Conservation (phyloP, 23 tunicate genomes). For the Ascidia mentula region DNA sequence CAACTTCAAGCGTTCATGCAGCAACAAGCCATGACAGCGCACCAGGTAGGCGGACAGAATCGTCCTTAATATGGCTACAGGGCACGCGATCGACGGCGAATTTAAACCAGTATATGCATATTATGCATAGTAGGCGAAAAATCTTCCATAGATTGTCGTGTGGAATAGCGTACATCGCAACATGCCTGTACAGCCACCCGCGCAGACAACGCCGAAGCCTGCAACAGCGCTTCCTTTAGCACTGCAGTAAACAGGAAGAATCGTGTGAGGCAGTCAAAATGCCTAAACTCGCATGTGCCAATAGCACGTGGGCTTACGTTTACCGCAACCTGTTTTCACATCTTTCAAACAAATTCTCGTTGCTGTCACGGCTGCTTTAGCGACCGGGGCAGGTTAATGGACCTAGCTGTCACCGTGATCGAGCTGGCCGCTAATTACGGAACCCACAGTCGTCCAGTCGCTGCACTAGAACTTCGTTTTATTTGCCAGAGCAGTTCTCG, state of each 20-base stretch:
- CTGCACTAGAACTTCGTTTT: conserved; percentile 7
- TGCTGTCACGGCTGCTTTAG: conserved; percentile 1
- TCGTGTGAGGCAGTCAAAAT: not conserved
- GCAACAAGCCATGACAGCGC: conserved; percentile 71
- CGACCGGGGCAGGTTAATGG: not conserved
- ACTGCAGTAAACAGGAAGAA: not conserved
- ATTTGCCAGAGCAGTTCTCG: no score
- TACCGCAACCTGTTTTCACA: not conserved
- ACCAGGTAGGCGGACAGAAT: conserved; percentile 33
- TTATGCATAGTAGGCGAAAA: not conserved
- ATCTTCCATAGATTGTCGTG: not conserved
- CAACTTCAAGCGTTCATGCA: conserved; percentile 69
- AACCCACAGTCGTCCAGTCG: not conserved
- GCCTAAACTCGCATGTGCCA: not conserved
- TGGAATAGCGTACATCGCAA: not conserved
- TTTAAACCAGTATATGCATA: not conserved
- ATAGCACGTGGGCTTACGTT: not conserved
- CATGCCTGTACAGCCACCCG: not conserved
- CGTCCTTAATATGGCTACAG: not conserved
- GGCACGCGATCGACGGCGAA: not conserved
- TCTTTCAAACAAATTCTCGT: conserved; percentile 8
- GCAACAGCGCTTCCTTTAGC: not conserved
- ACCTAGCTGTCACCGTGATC: not conserved
- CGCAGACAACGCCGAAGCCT: not conserved
- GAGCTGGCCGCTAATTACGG: not conserved